Evolutionary conservation across 2,113 vertebrate species (phyloP), one percentile per base, ranked within the genome.

Genomic region (Paedocypris sp.): DNA sequence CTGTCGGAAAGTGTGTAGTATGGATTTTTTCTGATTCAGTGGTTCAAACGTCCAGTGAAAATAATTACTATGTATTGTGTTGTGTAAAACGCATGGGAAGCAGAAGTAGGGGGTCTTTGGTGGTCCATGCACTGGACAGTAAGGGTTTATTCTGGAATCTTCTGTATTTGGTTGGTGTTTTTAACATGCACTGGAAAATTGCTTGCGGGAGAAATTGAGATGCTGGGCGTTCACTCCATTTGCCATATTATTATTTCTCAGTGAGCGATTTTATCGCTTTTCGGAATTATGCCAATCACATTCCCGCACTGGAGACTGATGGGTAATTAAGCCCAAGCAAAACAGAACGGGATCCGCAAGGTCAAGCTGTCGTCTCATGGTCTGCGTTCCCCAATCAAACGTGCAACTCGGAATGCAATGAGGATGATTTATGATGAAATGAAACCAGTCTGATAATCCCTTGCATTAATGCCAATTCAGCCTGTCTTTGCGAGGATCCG

Each of bases 381-480:
- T 13, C 19, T 6, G 26, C 18, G 6, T 53, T 26, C 26, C 16
- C 48, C 6, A 46, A 45, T 32, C 4, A 47, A 46, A 47, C 6
- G 1, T 28, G 22, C 6, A 31, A 7, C 3, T 11, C 15, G 25
- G 26, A 53, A 35, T 50, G 41, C 58, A 48, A 20, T 26, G n/a
- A 22, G 39, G 16, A 29, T 36, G 7, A 29, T 32, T 32, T 48
- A 54, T 2, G 1, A 35, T 12, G 29, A 43, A 46, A 60, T 38
- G 2, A 36, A 36, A 29, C 29, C 19, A 39, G n/a, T 16, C 10
- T n/a, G n/a, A 18, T 33, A 61, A 67, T 61, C 41, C 22, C 51
- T 71, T 65, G 69, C 58, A 54, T 68, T 74, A 69, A 69, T 48
- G 73, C 65, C 60, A 12, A 36, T 73, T 69, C 73, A 73, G 70